These are phyloP conservation scores for Tachina lurida DNA, from an alignment of 2,888 invertebrate species.

Conservation along the genomic window DNA sequence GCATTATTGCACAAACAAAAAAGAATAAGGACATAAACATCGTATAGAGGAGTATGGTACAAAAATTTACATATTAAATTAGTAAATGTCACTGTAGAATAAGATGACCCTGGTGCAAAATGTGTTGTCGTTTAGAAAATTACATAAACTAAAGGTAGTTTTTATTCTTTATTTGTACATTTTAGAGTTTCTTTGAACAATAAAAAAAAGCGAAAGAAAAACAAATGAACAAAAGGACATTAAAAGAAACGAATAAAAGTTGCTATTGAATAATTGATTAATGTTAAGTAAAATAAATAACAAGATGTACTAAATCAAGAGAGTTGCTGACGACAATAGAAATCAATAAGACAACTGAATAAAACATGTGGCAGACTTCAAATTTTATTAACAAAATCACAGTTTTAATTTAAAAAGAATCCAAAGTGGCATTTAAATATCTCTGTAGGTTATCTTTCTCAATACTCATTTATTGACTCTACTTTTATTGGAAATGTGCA, in stretches of 20 bases:
- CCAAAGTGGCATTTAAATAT: not conserved
- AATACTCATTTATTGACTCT: not conserved
- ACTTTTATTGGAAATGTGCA: not conserved
- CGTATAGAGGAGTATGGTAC: not conserved
- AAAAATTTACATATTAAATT: constrained; percentile 69
- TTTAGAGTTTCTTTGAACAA: constrained; percentile 17
- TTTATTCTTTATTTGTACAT: not conserved
- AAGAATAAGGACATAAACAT: constrained; percentile 45
- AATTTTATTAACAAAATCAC: not conserved
- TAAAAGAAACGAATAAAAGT: constrained; percentile 20
- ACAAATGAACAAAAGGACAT: constrained; percentile 1
- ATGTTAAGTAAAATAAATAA: constrained; percentile 17
- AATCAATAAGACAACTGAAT: constrained; percentile 3
- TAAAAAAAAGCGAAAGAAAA: not conserved
- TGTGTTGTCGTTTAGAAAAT: constrained; percentile 63
- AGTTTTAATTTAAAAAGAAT: not conserved
- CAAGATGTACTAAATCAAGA: constrained; percentile 11
- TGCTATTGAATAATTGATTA: constrained; percentile 54
- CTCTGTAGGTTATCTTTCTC: too few species aligned
- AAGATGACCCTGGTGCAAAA: constrained; percentile 63
- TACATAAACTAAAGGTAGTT: constrained; percentile 34
- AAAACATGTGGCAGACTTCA: not conserved
- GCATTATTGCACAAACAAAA: constrained; percentile 34
- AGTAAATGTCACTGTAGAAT: constrained; percentile 57
- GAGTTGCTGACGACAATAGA: not conserved